Conservation (phyloP, 2,113 vertebrate genomes). For the Leptobrachium ailaonicum region DNA sequence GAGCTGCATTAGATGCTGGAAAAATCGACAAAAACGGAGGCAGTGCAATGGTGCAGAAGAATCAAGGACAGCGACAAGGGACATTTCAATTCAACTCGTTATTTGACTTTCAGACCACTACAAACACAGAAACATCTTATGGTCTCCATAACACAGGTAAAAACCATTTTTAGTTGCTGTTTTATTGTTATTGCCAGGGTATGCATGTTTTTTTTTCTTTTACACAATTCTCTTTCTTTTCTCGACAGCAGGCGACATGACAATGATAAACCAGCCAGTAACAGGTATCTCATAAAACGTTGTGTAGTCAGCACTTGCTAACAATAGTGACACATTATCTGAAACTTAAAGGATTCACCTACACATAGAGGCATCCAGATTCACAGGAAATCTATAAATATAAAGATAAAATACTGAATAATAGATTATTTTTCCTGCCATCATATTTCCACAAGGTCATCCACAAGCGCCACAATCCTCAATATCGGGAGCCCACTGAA, state of each 20-base stretch:
- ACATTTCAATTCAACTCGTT: conserved; percentile 7
- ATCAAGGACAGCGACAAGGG: background rate
- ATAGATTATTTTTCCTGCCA: background rate
- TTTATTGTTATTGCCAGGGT: background rate
- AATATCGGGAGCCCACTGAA: too few species aligned
- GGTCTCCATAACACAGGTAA: background rate
- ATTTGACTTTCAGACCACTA: background rate
- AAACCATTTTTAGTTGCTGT: background rate
- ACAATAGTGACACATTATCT: too few species aligned
- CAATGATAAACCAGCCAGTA: background rate
- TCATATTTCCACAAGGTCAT: too few species aligned
- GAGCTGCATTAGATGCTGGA: conserved; percentile 19
- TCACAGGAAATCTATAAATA: too few species aligned
- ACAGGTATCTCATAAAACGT: background rate
- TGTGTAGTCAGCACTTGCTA: too few species aligned
- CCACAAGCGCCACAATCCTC: too few species aligned
- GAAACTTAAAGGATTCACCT: too few species aligned
- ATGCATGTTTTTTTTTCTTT: background rate
- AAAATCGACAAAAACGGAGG: background rate
- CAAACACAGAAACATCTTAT: background rate
- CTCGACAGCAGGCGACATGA: background rate
- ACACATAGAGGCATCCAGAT: too few species aligned
- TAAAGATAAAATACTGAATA: too few species aligned
- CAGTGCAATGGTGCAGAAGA: background rate
- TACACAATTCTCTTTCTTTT: background rate